A percentile compares a stretch with the other conserved stretches of the same genome.
Evolutionary conservation across 2,888 invertebrate species (phyloP).

Genomic region (Phengaris arion): DNA sequence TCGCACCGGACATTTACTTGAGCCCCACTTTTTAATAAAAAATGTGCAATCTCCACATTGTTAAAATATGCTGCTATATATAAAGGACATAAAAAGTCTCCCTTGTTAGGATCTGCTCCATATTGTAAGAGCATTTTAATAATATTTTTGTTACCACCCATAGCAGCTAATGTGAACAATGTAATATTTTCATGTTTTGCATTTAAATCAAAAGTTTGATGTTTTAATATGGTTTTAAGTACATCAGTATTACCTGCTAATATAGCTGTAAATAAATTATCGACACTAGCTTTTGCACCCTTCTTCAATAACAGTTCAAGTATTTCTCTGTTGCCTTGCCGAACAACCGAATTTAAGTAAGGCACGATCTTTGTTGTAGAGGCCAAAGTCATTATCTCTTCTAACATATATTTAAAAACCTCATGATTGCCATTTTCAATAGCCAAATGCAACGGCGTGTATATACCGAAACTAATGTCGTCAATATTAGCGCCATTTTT

Average conservation of each 20-base stretch:
- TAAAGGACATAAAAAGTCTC: not conserved
- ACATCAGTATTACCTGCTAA: not conserved
- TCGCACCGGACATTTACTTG: not conserved
- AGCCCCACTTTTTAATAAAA: constrained; percentile 19
- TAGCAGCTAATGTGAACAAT: not conserved
- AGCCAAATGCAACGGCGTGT: constrained; percentile 16
- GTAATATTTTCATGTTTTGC: not conserved
- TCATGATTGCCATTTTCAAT: not conserved
- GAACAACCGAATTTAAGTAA: not conserved
- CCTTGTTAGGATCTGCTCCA: not conserved
- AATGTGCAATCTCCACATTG: not conserved
- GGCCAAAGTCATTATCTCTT: not conserved
- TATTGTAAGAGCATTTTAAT: not conserved
- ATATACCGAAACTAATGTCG: not conserved
- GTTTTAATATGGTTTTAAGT: not conserved
- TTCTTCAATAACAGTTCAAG: constrained; percentile 8
- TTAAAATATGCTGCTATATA: constrained; percentile 23
- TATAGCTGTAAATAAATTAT: not conserved
- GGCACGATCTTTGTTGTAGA: not conserved
- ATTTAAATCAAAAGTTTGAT: not conserved
- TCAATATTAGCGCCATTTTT: constrained; percentile 19
- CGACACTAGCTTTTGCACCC: not conserved
- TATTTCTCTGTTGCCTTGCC: constrained; percentile 15
- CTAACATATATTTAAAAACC: constrained; percentile 11
- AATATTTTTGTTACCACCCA: not conserved